phyloP scores from a whole-genome alignment of 92 coral and sea anemone species.

The Porites lobata region DNA sequence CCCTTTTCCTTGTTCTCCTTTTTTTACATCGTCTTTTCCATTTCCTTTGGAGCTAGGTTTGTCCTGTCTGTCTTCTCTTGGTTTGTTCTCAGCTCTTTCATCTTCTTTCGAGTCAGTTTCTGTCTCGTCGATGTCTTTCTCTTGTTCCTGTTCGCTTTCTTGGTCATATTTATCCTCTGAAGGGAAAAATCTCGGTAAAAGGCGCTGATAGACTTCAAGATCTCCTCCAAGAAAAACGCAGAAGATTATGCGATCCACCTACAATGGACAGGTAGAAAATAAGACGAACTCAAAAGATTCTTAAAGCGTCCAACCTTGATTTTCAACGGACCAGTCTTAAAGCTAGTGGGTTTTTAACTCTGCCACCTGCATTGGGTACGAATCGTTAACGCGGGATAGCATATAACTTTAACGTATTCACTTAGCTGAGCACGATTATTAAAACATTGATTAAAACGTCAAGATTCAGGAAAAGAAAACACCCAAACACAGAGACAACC shows the following conservation, averaged over 20 bases:
- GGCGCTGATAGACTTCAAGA: slow-evolving; percentile 69
- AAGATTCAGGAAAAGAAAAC: no score
- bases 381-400: no score
- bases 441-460: no score
- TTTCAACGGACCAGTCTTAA: no score
- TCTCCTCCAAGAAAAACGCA: slow-evolving; percentile 89
- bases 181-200: slow-evolving; percentile 85
- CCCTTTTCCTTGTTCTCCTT: background rate
- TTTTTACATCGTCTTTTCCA: background rate
- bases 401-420: no score
- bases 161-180: slow-evolving; percentile 15
- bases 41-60: background rate
- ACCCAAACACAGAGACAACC: background rate
- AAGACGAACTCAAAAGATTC: background rate
- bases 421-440: no score
- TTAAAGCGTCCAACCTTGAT: no score
- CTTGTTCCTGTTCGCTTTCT: slow-evolving; percentile 2
- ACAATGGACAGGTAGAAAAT: background rate
- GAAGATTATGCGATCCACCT: slow-evolving; percentile 95
- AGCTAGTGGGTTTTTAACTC: no score
- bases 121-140: background rate
- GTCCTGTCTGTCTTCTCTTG: background rate
- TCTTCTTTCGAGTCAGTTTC: background rate
- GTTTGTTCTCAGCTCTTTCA: background rate
- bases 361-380: no score